Base-by-base conservation (phyloP, 2,888 invertebrate genomes). In the Taphrorychus bicolor region DNA sequence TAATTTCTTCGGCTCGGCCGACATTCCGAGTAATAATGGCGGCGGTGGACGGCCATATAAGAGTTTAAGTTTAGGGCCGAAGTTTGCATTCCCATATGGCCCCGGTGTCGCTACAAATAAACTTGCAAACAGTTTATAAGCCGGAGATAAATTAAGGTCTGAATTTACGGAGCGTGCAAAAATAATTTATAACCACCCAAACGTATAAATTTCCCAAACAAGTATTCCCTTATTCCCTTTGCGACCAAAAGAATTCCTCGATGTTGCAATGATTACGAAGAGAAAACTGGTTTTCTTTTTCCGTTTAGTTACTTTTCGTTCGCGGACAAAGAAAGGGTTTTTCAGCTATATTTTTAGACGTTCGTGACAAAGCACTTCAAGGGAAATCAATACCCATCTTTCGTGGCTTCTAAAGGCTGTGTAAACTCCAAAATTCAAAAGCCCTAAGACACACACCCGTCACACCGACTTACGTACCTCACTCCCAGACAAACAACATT, bases 211-310 rank as follows among this genome's bases (percentile, higher is more conserved):
- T 59, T 45, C 45, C 59, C 48, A 24, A 59, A 59, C 59, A 59
- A 59, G 59, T 59, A 59, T 59, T 59, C 59, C 59, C 59, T 48
- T 59, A 59, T 59, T 59, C 59, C 59, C 59, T 48, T 45, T 48
- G 59, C 40, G 17, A 32, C 32, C 21, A 56, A 59, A 59, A 59
- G 45, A 48, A 45, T 59, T 45, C 59, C 23, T 59, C 11, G 22
- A 22, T 59, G 59, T 59, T 59, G n/a, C n/a, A 59, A 48, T 59
- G 48, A 59, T 59, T 59, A 48, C 22, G 19, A 14, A 41, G 57
- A 57, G 57, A 57, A 57, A 57, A 57, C 4, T 41, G 41, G 18
- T 57, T 57, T 40, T 11, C 21, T 16, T n/a, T n/a, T 57, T 57
- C 17, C 42, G 7, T 57, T 41, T 57, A 17, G 41, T 57, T 57